These are phyloP conservation scores for Ceratitis capitata DNA, from an alignment of 1,140 invertebrate genomes.

Conservation along the genomic window DNA sequence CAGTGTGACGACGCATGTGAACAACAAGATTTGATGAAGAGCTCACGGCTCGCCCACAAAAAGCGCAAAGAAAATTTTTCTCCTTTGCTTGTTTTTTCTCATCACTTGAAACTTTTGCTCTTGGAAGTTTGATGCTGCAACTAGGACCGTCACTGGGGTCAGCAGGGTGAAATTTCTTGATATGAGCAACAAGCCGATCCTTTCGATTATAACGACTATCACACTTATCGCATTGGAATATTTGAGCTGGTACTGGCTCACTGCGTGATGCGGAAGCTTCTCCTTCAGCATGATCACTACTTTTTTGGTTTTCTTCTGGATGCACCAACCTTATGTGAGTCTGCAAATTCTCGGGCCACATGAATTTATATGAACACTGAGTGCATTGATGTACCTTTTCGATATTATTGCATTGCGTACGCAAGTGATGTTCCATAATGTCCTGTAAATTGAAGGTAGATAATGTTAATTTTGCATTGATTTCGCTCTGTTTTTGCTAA, in stretches of 20 bases:
- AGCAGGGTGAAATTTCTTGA: conserved; percentile 61
- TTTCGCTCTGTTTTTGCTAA: too few relatives aligned
- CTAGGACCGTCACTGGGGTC: conserved; percentile 48
- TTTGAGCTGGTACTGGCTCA: conserved; percentile 51
- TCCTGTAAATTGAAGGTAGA: conserved; percentile 49
- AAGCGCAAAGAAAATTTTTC: conserved; percentile 65
- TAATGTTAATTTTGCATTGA: too few relatives aligned
- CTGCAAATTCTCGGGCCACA: conserved; percentile 67
- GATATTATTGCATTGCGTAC: conserved; percentile 51
- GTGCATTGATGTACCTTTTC: conserved; percentile 64
- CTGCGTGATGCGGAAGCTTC: background rate
- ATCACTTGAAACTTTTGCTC: background rate
- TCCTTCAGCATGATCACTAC: conserved; percentile 40
- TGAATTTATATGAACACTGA: conserved; percentile 66
- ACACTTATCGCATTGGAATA: conserved; percentile 68
- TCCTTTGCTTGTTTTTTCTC: conserved; percentile 23
- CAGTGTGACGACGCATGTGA: conserved; percentile 71
- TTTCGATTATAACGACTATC: conserved; percentile 68
- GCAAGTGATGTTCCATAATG: conserved; percentile 52
- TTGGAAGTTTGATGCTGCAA: background rate
- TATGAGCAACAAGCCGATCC: conserved; percentile 60
- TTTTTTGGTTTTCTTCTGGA: conserved; percentile 48
- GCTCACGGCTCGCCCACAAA: conserved; percentile 69
- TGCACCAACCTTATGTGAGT: conserved; percentile 66
- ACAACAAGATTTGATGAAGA: conserved; percentile 71